Percentiles rank a stretch among this genome's conserved stretches.
These are phyloP conservation scores for Cryptoprocta ferox DNA, from an alignment of 2,797 vertebrate genomes.

Conservation along the genomic window DNA sequence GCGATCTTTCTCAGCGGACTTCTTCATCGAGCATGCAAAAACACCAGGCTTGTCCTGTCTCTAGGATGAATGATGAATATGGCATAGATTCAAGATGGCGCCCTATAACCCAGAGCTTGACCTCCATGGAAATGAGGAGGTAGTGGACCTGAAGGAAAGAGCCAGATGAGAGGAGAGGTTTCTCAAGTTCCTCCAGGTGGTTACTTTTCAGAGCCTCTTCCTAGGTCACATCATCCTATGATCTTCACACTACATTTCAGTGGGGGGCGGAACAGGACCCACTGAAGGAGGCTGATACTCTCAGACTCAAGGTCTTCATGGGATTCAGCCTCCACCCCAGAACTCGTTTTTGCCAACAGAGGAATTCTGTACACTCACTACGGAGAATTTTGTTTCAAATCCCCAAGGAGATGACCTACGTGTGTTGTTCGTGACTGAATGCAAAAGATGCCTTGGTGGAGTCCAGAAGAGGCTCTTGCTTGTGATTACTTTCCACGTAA, in stretches of 20 bases:
- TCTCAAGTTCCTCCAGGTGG: neutral
- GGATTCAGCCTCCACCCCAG: neutral
- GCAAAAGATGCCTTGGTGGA: neutral
- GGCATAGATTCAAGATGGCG: neutral
- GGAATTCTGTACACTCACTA: neutral
- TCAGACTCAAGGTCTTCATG: neutral
- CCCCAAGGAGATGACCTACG: neutral
- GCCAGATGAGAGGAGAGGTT: neutral
- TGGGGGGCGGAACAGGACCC: neutral
- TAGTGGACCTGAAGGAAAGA: neutral
- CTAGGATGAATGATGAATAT: neutral
- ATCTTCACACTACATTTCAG: neutral
- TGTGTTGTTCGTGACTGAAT: neutral
- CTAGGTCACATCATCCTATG: neutral
- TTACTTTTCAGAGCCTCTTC: neutral
- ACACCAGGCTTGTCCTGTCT: neutral
- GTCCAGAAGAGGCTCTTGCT: neutral
- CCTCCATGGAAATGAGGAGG: neutral
- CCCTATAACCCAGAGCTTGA: neutral
- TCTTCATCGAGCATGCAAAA: neutral
- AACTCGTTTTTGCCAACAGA: neutral
- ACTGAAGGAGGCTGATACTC: neutral
- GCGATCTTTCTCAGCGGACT: neutral
- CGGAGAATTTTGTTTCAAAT: neutral
- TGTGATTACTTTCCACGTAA: neutral